Percentiles rank a stretch among this genome's conserved stretches.
These are phyloP conservation scores for Takifugu rubripes DNA, from an alignment of 2,797 vertebrate genomes.

Conservation along the genomic window DNA sequence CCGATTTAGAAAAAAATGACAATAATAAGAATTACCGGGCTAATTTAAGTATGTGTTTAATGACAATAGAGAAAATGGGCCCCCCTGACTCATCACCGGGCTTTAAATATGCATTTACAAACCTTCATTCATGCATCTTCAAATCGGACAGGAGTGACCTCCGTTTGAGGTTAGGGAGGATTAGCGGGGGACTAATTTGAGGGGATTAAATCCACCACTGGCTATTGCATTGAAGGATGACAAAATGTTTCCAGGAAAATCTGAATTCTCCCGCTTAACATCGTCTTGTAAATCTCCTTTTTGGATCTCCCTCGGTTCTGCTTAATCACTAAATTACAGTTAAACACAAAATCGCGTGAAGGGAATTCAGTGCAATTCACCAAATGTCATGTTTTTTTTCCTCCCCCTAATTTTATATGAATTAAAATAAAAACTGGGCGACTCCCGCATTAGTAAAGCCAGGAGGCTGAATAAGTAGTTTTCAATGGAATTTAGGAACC, in stretches of 20 bases:
- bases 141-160: constrained; percentile 70
- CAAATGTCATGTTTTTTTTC: constrained; percentile 6
- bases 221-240: constrained; percentile 68
- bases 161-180: constrained; percentile 70
- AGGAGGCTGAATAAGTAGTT: too few relatives aligned
- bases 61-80: constrained; percentile 26
- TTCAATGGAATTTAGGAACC: too few relatives aligned
- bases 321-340: constrained; percentile 59
- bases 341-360: constrained; percentile 40
- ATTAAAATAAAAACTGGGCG: too few relatives aligned
- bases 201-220: constrained; percentile 73
- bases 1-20: neutral
- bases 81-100: constrained; percentile 32
- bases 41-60: neutral
- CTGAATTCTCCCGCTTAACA: constrained; percentile 65
- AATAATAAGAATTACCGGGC: neutral
- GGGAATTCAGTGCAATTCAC: constrained; percentile 37
- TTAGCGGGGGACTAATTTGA: constrained; percentile 76
- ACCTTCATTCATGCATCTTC: constrained; percentile 61
- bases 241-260: constrained; percentile 74
- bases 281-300: constrained; percentile 60
- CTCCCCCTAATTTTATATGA: neutral
- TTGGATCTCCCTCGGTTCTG: constrained; percentile 42
- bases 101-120: constrained; percentile 49
- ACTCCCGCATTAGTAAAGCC: too few relatives aligned